Percentiles rank a stretch among this genome's conserved stretches.
Evolutionary conservation across 2,888 invertebrate genomes (phyloP).

Genomic region (Antheraea yamamai): DNA sequence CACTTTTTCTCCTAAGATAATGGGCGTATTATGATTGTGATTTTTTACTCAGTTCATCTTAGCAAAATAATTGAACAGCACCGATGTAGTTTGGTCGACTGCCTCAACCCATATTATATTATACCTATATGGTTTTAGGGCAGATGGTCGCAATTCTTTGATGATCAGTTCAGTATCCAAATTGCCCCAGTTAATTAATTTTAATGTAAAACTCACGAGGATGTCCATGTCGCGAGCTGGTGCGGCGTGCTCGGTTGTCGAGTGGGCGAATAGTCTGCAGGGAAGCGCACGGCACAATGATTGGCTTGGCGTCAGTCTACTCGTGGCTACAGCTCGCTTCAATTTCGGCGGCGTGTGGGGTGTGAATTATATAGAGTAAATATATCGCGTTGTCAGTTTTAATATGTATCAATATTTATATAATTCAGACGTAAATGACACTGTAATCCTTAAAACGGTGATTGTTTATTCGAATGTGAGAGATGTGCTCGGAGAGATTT

Average conservation of each 20-base stretch:
- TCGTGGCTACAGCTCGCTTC: background rate
- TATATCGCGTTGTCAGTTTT: background rate
- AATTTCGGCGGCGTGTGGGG: conserved; percentile 3
- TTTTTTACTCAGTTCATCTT: background rate
- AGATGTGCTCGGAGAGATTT: too few species aligned
- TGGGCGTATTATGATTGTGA: too few species aligned
- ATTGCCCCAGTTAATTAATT: background rate
- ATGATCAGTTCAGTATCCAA: too few species aligned
- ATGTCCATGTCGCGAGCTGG: conserved; percentile 31
- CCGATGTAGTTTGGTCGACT: background rate
- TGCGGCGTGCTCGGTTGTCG: conserved; percentile 21
- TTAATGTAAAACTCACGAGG: conserved; percentile 32
- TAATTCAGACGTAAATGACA: too few species aligned
- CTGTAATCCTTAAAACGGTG: too few species aligned
- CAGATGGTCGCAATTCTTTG: too few species aligned
- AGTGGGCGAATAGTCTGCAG: conserved; percentile 31
- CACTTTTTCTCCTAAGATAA: background rate
- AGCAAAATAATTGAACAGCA: conserved; percentile 6
- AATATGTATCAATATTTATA: background rate
- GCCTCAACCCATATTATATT: too few species aligned
- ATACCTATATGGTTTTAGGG: too few species aligned
- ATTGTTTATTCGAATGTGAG: background rate
- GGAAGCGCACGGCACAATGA: conserved; percentile 22
- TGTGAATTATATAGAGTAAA: conserved; percentile 1
- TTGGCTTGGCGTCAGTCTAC: conserved; percentile 20